Evolutionary conservation across 1,140 invertebrate species (phyloP).

Genomic region (Chymomyza costata): DNA sequence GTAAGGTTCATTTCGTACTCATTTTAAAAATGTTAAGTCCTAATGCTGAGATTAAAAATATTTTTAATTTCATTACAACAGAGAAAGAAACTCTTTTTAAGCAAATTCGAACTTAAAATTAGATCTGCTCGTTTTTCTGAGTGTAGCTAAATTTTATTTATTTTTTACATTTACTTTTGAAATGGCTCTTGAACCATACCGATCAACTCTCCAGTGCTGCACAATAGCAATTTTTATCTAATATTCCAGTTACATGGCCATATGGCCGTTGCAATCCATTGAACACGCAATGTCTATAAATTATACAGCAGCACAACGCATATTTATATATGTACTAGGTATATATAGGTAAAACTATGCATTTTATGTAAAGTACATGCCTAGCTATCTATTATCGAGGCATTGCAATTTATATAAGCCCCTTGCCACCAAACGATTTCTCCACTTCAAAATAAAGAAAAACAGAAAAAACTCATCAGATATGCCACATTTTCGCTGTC

Average conservation of each 20-base stretch:
- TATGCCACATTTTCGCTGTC: constrained; percentile 21
- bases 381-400: constrained; percentile 63
- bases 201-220: no score
- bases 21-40: no score
- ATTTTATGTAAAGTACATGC: background rate
- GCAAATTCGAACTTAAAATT: no score
- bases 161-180: no score
- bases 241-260: constrained; percentile 63
- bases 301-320: constrained; percentile 66
- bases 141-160: no score
- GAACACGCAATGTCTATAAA: constrained; percentile 71
- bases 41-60: no score
- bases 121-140: no score
- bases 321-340: constrained; percentile 36
- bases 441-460: constrained; percentile 17
- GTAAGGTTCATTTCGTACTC: no score
- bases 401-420: constrained; percentile 57
- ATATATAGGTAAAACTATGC: constrained; percentile 14
- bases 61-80: no score
- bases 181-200: no score
- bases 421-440: constrained; percentile 37
- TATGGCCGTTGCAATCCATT: constrained; percentile 59
- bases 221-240: no score
- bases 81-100: no score
- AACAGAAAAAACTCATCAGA: background rate